phyloP scores from a whole-genome alignment of 2,888 invertebrate genomes.

The Apamea crenata region DNA sequence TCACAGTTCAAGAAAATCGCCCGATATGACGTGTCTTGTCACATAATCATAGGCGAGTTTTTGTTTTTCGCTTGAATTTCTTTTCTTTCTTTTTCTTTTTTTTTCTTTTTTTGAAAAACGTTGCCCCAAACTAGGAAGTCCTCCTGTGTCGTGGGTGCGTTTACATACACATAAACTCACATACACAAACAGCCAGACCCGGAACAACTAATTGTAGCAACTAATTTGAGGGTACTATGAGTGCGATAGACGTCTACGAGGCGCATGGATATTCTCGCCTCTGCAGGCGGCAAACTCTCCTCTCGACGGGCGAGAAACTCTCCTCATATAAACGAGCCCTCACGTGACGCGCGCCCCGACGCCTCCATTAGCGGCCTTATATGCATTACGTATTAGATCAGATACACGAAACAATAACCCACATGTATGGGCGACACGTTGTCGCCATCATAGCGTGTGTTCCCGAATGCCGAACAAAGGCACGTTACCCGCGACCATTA shows the following conservation, averaged over 20 bases:
- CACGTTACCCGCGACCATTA: conserved; percentile 1
- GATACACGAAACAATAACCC: conserved; percentile 38
- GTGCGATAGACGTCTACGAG: neutral
- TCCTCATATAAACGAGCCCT: neutral
- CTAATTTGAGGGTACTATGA: neutral
- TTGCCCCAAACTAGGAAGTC: too few relatives aligned
- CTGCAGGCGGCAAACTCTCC: neutral
- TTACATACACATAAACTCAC: too few relatives aligned
- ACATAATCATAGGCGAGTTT: neutral
- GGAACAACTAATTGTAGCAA: too few relatives aligned
- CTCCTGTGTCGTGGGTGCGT: too few relatives aligned
- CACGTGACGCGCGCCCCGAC: conserved; percentile 37
- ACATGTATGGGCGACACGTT: conserved; percentile 45
- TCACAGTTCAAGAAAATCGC: neutral
- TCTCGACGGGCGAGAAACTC: neutral
- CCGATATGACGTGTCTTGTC: neutral
- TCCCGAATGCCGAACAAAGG: conserved; percentile 31
- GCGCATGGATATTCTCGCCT: neutral
- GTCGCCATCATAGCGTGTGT: conserved; percentile 35
- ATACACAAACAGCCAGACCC: too few relatives aligned
- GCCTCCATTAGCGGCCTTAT: conserved; percentile 44
- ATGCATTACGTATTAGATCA: conserved; percentile 57
- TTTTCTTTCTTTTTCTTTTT: too few relatives aligned
- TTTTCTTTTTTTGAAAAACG: too few relatives aligned
- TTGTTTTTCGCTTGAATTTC: neutral